phyloP scores from a whole-genome alignment of 2,888 invertebrate species.

The Chalcosyrphus nemorum region DNA sequence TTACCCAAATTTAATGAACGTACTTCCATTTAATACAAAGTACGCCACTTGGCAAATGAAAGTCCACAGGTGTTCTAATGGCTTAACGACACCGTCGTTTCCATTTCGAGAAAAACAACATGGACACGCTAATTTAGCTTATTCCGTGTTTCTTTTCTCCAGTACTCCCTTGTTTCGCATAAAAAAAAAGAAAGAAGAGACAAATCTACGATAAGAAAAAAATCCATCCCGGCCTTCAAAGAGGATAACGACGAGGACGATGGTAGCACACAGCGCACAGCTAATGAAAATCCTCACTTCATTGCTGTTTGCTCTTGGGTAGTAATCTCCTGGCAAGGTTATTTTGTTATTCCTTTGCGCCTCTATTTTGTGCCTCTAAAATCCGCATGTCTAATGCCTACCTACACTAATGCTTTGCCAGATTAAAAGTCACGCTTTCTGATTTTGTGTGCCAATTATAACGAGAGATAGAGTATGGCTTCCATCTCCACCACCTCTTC shows the following conservation, averaged over 20 bases:
- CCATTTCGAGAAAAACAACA: conserved; percentile 28
- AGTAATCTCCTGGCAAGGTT: conserved; percentile 66
- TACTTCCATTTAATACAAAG: conserved; percentile 32
- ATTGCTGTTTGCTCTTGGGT: conserved; percentile 38
- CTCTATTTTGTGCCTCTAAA: conserved; percentile 39
- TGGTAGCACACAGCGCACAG: conserved; percentile 14
- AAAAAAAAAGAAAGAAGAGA: conserved; percentile 8
- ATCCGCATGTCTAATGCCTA: conserved; percentile 57
- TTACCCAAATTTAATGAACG: conserved; percentile 61
- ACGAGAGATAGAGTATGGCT: conserved; percentile 29
- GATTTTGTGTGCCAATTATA: conserved; percentile 67
- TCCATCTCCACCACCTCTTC: too few species aligned
- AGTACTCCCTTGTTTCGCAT: neutral
- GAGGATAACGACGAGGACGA: conserved; percentile 30
- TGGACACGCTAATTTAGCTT: conserved; percentile 61
- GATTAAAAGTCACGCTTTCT: conserved; percentile 70
- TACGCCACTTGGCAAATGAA: conserved; percentile 30
- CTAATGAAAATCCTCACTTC: conserved; percentile 67
- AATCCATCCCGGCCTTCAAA: conserved; percentile 51
- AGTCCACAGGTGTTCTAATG: conserved; percentile 62
- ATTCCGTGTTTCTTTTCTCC: neutral
- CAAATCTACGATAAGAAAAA: conserved; percentile 52
- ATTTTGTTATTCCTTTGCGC: conserved; percentile 31
- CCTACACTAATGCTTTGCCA: conserved; percentile 53
- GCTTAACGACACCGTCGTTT: conserved; percentile 40